Conservation (phyloP, 2,113 vertebrate genomes). For the Trematocara stigmaticum region DNA sequence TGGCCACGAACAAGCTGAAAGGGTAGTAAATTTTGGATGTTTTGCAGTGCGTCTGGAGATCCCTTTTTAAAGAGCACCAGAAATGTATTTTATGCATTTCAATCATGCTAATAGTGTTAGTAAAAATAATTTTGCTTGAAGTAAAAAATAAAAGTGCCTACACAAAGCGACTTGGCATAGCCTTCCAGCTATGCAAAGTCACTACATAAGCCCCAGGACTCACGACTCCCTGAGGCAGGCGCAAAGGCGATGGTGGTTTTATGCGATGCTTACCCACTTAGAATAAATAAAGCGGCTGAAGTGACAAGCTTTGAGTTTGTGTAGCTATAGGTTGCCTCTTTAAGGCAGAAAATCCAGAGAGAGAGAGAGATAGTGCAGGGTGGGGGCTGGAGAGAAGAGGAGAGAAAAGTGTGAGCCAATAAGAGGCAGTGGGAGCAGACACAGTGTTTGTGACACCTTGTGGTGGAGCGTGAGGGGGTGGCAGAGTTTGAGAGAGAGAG, state of each 20-base stretch:
- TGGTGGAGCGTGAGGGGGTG: conserved; percentile 38
- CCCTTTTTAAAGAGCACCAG: background rate
- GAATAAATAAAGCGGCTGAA: background rate
- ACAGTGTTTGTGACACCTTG: conserved; percentile 58
- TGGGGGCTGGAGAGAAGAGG: background rate
- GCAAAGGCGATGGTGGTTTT: background rate
- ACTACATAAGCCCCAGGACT: background rate
- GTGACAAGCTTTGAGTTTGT: background rate
- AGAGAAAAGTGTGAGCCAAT: conserved; percentile 24
- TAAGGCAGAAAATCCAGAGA: conserved; percentile 32
- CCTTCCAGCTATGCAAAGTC: background rate
- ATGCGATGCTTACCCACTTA: background rate
- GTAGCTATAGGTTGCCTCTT: conserved; percentile 15
- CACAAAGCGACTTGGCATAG: background rate
- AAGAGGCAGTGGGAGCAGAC: conserved; percentile 40
- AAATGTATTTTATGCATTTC: background rate
- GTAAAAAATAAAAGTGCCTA: background rate
- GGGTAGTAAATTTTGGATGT: background rate
- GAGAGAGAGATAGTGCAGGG: background rate
- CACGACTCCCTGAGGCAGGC: background rate
- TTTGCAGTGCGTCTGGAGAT: background rate
- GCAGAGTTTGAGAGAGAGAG: conserved; percentile 13
- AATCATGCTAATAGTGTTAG: background rate
- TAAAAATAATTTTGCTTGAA: background rate
- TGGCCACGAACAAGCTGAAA: too few species aligned